Evolutionary conservation across 2,888 invertebrate genomes (phyloP).

Genomic region (Lithophane socia): DNA sequence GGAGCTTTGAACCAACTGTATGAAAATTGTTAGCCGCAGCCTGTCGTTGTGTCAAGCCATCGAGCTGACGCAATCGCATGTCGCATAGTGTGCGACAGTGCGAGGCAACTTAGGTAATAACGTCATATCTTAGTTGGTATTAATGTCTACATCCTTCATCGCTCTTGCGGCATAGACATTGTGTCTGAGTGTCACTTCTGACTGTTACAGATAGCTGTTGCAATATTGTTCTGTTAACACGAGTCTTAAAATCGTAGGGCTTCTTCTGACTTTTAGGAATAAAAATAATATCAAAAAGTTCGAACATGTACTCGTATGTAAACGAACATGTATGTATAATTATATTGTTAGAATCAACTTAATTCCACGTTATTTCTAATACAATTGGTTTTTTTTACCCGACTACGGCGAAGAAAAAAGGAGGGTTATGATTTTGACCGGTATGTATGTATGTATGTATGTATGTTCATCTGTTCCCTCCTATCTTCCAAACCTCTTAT

Average conservation of each 20-base stretch:
- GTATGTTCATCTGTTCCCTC: too few species aligned
- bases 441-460: too few species aligned
- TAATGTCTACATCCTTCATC: slow-evolving; percentile 38
- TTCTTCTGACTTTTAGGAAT: background rate
- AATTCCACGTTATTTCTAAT: background rate
- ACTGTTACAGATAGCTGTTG: slow-evolving; percentile 13
- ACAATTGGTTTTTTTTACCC: too few species aligned
- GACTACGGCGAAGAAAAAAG: too few species aligned
- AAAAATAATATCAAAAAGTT: background rate
- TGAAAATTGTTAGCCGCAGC: background rate
- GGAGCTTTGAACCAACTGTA: background rate
- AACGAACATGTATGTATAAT: background rate
- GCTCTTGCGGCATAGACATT: background rate
- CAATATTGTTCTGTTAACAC: background rate
- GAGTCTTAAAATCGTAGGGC: background rate
- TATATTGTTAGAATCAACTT: background rate
- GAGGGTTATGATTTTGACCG: too few species aligned
- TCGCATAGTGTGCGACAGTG: background rate
- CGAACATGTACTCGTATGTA: too few species aligned
- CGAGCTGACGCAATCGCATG: background rate
- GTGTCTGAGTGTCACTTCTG: slow-evolving; percentile 9
- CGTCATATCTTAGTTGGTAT: slow-evolving; percentile 20
- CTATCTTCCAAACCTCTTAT: too few species aligned
- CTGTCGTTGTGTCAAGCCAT: background rate
- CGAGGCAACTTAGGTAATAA: background rate